phyloP scores from a whole-genome alignment of 2,797 vertebrate genomes.

The Onychomys torridus region DNA sequence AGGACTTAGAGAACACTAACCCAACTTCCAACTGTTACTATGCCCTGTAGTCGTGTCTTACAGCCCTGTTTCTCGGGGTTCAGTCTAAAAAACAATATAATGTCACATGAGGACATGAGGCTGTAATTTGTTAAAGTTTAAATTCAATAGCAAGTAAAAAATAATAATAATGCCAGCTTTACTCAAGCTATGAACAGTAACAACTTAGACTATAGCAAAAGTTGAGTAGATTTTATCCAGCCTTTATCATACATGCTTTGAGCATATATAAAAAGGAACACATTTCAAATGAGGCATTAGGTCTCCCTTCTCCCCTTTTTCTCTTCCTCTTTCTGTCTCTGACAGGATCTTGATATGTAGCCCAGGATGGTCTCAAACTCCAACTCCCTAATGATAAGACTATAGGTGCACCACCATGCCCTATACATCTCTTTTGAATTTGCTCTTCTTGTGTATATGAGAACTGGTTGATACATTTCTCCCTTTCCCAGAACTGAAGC shows the following conservation, averaged over 20 bases:
- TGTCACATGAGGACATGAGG: neutral
- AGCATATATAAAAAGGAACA: neutral
- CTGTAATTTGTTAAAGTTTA: neutral
- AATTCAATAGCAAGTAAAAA: conserved; percentile 47
- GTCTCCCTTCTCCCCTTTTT: neutral
- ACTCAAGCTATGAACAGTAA: neutral
- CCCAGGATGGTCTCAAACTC: neutral
- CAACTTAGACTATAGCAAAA: neutral
- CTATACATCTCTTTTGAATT: neutral
- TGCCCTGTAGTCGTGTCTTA: neutral
- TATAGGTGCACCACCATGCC: neutral
- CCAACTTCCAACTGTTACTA: neutral
- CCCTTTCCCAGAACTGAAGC: conserved; percentile 23
- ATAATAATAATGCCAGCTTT: neutral
- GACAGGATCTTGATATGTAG: neutral
- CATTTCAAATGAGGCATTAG: conserved; percentile 31
- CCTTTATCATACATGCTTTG: neutral
- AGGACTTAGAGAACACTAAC: neutral
- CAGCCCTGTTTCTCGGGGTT: neutral
- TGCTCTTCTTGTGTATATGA: neutral
- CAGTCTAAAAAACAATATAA: conserved; percentile 15
- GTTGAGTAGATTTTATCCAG: neutral
- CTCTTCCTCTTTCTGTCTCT: neutral
- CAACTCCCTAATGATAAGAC: neutral
- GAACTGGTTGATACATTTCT: neutral